Evolutionary conservation across 2,797 vertebrate species (phyloP), one percentile per base, ranked within the genome.

Genomic region (Tiaroga cobitis): DNA sequence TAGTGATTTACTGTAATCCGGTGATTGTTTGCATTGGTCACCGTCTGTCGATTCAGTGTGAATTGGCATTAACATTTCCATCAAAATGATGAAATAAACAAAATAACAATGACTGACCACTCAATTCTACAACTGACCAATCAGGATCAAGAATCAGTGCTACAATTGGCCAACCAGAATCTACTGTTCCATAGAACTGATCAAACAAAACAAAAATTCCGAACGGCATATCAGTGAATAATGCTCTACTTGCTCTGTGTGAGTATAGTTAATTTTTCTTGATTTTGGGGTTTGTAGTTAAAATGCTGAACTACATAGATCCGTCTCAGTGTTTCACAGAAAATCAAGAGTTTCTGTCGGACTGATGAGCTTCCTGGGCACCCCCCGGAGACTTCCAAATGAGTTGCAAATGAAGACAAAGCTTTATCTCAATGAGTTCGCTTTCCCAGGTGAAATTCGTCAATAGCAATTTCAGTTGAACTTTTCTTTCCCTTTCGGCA

Each of bases 351-450:
- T 65, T 74, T 85, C 80, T 51, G 29, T 85, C 10, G 4, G 34
- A 34, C 54, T 88, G 65, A 84, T 88, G 75, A 74, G 85, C 46
- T 85, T 80, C 63, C 56, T 32, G 51, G 77, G 32, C 54, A 81
- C 41, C 51, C 41, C 51, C 32, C n/a, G 5, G 54, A 75, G 51
- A 86, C 39, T 72, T 84, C 65, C 29, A 81, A 81, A 86, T 88
- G 67, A 84, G 69, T 63, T 84, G 59, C 51, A 81, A 88, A 87
- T 87, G 65, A 87, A 82, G 79, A 85, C 69, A 59, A 81, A 84
- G 79, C 81, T 72, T 61, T 15, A 19, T 81, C n/a, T 72, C 73
- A 88, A 77, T 78, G 43, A 86, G 59, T 72, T 81, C 61, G 9
- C 70, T 80, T 67, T 63, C 29, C 0, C n/a, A 54, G 84, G 54